Evolutionary conservation across 2,797 vertebrate genomes (phyloP).

Genomic region (Gymnoscopelus microlampas): DNA sequence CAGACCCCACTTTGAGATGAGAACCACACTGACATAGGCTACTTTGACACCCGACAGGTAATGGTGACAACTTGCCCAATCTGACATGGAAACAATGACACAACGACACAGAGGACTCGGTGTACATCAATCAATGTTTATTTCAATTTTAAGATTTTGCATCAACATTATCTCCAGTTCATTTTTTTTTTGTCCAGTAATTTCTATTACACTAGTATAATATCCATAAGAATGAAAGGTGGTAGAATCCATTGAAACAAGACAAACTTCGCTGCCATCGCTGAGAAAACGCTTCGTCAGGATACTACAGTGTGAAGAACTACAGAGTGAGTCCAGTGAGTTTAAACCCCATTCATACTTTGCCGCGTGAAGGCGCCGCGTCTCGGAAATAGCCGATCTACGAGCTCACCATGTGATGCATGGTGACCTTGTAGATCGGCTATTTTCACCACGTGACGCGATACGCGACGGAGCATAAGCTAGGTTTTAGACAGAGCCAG

Average conservation of each 20-base stretch:
- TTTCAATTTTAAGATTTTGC: slow-evolving; percentile 82
- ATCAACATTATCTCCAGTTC: slow-evolving; percentile 82
- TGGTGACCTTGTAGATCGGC: too few relatives aligned
- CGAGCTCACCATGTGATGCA: too few relatives aligned
- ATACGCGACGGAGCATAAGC: too few relatives aligned
- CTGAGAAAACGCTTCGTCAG: slow-evolving; percentile 70
- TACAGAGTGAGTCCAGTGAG: slow-evolving; percentile 70
- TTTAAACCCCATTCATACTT: slow-evolving; percentile 23
- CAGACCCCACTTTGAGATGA: too few relatives aligned
- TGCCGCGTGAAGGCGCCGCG: background rate
- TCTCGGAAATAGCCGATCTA: too few relatives aligned
- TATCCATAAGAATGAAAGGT: slow-evolving; percentile 84
- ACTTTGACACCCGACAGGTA: too few relatives aligned
- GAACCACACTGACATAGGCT: too few relatives aligned
- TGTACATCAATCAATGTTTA: slow-evolving; percentile 87
- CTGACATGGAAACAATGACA: too few relatives aligned
- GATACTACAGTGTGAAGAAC: slow-evolving; percentile 75
- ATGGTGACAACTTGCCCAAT: too few relatives aligned
- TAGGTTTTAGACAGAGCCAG: slow-evolving; percentile 72
- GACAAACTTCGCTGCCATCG: slow-evolving; percentile 81
- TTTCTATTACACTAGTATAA: slow-evolving; percentile 85
- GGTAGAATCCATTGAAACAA: slow-evolving; percentile 83
- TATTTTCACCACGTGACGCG: too few relatives aligned
- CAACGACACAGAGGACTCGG: slow-evolving; percentile 39
- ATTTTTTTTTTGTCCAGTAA: slow-evolving; percentile 74